phyloP scores from a whole-genome alignment of 1,140 invertebrate species.

The Trichogramma pretiosum region DNA sequence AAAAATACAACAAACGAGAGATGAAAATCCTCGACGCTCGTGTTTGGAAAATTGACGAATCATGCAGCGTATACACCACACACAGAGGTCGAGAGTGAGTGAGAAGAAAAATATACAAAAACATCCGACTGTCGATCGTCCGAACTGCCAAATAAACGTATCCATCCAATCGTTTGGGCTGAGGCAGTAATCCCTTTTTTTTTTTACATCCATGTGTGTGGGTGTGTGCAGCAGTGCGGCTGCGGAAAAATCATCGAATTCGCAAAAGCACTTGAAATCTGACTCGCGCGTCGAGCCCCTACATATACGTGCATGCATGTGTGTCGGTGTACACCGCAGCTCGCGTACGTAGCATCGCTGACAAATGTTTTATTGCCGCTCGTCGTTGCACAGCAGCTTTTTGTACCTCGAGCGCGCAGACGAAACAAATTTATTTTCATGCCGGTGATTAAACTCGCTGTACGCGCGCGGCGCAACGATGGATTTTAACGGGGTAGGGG shows the following conservation, averaged over 20 bases:
- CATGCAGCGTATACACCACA: not conserved
- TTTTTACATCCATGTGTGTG: too few relatives aligned
- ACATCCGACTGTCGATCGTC: not conserved
- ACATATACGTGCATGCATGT: not conserved
- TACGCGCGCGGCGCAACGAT: too few relatives aligned
- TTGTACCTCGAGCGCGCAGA: too few relatives aligned
- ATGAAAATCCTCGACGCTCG: constrained; percentile 7
- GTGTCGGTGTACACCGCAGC: too few relatives aligned
- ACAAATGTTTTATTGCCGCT: constrained; percentile 8
- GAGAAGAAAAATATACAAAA: not conserved
- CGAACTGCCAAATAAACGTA: constrained; percentile 5
- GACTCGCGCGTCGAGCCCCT: constrained; percentile 11
- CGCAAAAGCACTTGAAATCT: constrained; percentile 12
- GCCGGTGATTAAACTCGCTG: too few relatives aligned
- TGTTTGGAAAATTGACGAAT: constrained; percentile 4
- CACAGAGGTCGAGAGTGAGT: not conserved
- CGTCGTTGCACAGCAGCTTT: too few relatives aligned
- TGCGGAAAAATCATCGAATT: constrained; percentile 8
- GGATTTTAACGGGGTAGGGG: too few relatives aligned
- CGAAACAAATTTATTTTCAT: constrained; percentile 8
- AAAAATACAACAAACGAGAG: too few relatives aligned
- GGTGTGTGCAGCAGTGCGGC: not conserved
- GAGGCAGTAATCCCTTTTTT: too few relatives aligned
- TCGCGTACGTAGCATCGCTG: not conserved
- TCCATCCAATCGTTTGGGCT: constrained; percentile 6